Base-by-base conservation (phyloP, 2,888 invertebrate species). In the Melanostoma scalare region DNA sequence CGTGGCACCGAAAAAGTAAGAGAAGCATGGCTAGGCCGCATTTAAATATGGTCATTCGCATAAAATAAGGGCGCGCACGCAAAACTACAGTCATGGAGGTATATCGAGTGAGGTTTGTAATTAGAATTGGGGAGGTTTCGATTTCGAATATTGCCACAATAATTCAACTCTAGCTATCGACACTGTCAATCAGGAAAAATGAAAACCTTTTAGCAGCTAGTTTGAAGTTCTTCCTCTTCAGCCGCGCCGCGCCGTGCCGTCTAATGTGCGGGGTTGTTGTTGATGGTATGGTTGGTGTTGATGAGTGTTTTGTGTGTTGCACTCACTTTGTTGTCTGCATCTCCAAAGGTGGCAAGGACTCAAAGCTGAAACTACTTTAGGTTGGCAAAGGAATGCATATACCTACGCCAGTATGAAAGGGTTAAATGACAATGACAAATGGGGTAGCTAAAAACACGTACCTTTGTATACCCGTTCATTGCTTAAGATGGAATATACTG, bases 121-220 rank as follows among this genome's bases (percentile, higher is more conserved):
- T 81, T 81, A 72, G 42, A 44, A 56, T 6, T 33, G 61, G 53
- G 73, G 67, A 61, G 61, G 61, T 61, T 67, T 77, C 77, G 68
- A 67, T 73, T 72, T 82, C 81, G 68, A 77, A 77, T 77, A 77
- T 82, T 56, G 73, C 73, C 68, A 73, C 68, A 63, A 73, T 82
- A 82, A 77, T 77, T 82, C 52, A 77, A 56, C 44, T 82, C 68
- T 50, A 77, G 56, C 81, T 73, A 82, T 82, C 77, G 72, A 68
- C 67, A 77, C 61, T 82, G 72, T 77, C 77, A 82, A 82, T 77
- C 81, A 73, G 73, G 68, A 67, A 77, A 77, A 81, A 72, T 67
- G 44, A 81, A 77, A 82, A 56, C 77, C 61, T 77, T 73, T 77
- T 82, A 82, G 76, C 58, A 58, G 71, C 71, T 76, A 81, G 65